Conservation (phyloP, 2,113 vertebrate genomes). For the Hucho hucho region DNA sequence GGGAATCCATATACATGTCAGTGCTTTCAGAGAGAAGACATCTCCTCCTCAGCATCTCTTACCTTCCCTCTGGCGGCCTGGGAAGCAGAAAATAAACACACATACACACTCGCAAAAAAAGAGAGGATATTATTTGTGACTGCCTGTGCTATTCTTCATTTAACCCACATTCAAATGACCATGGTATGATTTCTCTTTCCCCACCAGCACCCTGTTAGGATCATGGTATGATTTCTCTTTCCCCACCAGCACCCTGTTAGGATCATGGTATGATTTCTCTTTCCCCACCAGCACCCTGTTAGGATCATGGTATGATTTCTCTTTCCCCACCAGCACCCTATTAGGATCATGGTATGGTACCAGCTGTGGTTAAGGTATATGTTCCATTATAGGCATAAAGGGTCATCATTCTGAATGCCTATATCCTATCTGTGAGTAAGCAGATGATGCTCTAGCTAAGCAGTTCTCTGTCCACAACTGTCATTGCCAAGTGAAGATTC, state of each 20-base stretch:
- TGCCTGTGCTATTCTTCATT: constrained; percentile 6
- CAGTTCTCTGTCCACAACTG: background rate
- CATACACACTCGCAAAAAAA: constrained; percentile 6
- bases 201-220: background rate
- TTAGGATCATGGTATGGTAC: background rate
- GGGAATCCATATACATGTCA: constrained; percentile 49
- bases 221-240: background rate
- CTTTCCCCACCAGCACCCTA: too few species aligned
- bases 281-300: background rate
- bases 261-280: background rate
- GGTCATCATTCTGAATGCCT: background rate
- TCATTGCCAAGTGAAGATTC: background rate
- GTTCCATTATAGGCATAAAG: background rate
- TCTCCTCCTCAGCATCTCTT: constrained; percentile 26
- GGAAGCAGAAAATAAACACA: constrained; percentile 22
- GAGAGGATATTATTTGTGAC: constrained; percentile 17
- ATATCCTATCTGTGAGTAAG: background rate
- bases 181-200: constrained; percentile 3
- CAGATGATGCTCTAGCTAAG: background rate
- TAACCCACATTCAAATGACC: constrained; percentile 1
- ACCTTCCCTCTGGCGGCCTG: constrained; percentile 31
- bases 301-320: background rate
- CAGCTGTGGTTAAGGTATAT: background rate
- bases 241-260: too few species aligned
- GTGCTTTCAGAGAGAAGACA: constrained; percentile 33